Evolutionary conservation across 2,113 vertebrate species (phyloP).

Genomic region (Candoia aspera): DNA sequence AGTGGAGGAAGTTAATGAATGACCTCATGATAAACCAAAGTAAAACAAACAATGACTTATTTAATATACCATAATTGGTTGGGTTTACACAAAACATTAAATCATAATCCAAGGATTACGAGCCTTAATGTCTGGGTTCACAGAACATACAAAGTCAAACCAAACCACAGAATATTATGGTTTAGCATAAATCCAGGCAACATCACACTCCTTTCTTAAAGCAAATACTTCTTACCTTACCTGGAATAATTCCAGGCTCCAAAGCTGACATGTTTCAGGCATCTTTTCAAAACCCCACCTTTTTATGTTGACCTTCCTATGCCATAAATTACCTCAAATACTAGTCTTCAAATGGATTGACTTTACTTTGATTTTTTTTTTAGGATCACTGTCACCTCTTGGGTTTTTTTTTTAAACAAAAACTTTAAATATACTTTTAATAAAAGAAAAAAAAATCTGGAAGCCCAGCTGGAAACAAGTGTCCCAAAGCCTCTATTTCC

Average conservation of each 20-base stretch:
- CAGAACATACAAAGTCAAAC: neutral
- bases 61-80: neutral
- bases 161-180: neutral
- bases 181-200: neutral
- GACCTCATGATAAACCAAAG: neutral
- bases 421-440: neutral
- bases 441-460: neutral
- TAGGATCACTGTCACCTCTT: neutral
- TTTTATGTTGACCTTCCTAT: too few relatives aligned
- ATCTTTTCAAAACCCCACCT: too few relatives aligned
- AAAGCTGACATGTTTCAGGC: too few relatives aligned
- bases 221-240: neutral
- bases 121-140: neutral
- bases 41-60: neutral
- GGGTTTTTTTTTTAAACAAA: neutral
- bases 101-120: neutral
- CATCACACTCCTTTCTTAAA: neutral
- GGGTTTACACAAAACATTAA: neutral
- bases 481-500: neutral
- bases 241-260: too few relatives aligned
- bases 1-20: neutral
- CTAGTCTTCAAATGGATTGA: too few relatives aligned
- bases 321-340: too few relatives aligned
- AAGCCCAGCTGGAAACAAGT: neutral
- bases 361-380: neutral